Conservation (phyloP, 2,113 vertebrate genomes). For the Jacana jacana region DNA sequence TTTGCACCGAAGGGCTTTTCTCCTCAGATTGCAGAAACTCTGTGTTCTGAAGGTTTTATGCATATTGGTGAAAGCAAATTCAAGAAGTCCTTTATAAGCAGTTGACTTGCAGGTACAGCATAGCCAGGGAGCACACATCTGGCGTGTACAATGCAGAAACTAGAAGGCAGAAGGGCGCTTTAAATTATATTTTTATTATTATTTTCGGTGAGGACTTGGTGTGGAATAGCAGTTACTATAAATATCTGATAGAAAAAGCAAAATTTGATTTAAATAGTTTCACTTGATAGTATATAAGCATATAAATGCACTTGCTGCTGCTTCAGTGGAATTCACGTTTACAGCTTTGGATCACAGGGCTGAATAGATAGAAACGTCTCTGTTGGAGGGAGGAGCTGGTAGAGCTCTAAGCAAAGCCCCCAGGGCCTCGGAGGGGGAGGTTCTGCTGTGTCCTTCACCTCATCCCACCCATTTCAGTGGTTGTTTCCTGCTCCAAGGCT, state of each 20-base stretch:
- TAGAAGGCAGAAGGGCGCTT: background rate
- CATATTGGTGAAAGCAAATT: background rate
- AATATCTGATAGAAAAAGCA: background rate
- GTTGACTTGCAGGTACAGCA: background rate
- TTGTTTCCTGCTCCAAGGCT: background rate
- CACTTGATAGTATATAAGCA: background rate
- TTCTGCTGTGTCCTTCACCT: background rate
- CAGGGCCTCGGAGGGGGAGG: background rate
- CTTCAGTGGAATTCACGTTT: background rate
- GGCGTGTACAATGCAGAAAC: background rate
- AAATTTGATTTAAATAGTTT: background rate
- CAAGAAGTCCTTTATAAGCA: background rate
- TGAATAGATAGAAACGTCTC: background rate
- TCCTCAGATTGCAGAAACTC: background rate
- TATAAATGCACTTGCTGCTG: background rate
- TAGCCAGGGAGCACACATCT: background rate
- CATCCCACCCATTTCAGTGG: rapidly evolving
- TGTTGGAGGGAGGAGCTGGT: background rate
- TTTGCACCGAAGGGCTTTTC: background rate
- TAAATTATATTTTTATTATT: background rate
- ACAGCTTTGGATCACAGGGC: background rate
- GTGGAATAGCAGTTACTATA: background rate
- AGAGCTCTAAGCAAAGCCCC: background rate
- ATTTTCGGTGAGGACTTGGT: background rate
- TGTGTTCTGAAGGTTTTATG: background rate